These are phyloP conservation scores for Nipponia nippon DNA, from an alignment of 2,113 vertebrate genomes.

Conservation along the genomic window DNA sequence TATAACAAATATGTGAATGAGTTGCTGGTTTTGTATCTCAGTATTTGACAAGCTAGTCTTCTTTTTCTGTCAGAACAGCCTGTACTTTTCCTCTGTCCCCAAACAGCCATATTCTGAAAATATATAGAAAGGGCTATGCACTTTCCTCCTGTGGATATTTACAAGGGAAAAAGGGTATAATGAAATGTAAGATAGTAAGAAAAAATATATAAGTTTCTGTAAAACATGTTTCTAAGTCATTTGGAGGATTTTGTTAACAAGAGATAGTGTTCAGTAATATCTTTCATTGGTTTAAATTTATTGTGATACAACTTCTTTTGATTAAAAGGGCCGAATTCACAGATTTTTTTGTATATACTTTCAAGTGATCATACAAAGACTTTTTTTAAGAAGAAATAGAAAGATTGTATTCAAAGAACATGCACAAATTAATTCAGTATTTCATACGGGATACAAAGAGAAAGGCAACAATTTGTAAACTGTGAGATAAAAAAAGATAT, in stretches of 20 bases:
- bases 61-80: background rate
- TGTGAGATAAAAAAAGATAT: background rate
- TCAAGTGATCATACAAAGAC: background rate
- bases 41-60: background rate
- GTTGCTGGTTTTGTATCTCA: background rate
- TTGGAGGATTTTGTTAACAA: background rate
- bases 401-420: background rate
- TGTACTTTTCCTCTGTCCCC: background rate
- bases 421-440: background rate
- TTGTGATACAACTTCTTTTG: background rate
- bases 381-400: background rate
- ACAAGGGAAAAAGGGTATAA: background rate
- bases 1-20: background rate
- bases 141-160: constrained; percentile 26
- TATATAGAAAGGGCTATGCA: background rate
- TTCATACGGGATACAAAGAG: background rate
- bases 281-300: constrained; percentile 25
- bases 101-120: constrained; percentile 29
- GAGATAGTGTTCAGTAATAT: background rate
- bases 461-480: constrained; percentile 36
- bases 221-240: background rate
- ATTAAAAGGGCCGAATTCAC: background rate
- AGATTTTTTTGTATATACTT: background rate
- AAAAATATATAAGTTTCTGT: constrained; percentile 31
- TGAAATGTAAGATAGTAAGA: background rate